Percentiles rank a stretch among this genome's conserved stretches.
These are phyloP conservation scores for Carpatolechia fugitivella DNA, from an alignment of 2,888 invertebrate genomes.

Conservation along the genomic window DNA sequence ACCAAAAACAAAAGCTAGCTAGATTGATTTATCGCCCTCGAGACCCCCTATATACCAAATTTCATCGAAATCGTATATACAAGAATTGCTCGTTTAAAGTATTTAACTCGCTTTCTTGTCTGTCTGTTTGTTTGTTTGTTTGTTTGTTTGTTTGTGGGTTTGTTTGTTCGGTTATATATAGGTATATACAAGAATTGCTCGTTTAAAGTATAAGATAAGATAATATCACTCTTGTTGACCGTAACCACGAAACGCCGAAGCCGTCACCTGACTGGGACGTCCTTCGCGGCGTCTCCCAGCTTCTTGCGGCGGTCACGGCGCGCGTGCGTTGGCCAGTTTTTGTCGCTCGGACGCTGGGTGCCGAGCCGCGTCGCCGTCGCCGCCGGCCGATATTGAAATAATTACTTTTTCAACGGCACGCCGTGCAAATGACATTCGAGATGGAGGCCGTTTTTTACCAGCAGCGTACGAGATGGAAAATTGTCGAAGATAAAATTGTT, in stretches of 20 bases:
- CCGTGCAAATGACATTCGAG: slow-evolving; percentile 78
- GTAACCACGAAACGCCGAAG: neutral
- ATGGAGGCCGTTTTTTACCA: slow-evolving; percentile 76
- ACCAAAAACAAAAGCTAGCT: too few relatives aligned
- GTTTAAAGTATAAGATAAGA: too few relatives aligned
- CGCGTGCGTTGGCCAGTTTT: slow-evolving; percentile 62
- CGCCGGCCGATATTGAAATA: slow-evolving; percentile 74
- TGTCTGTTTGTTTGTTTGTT: too few relatives aligned
- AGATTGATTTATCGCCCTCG: too few relatives aligned
- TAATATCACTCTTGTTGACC: too few relatives aligned
- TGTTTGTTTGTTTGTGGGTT: too few relatives aligned
- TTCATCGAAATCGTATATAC: too few relatives aligned
- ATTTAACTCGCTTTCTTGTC: too few relatives aligned
- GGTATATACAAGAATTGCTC: too few relatives aligned
- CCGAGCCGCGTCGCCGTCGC: slow-evolving; percentile 54
- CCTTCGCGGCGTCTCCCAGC: slow-evolving; percentile 60
- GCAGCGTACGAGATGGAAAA: slow-evolving; percentile 64
- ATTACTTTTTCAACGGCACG: slow-evolving; percentile 78
- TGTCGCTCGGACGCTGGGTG: slow-evolving; percentile 57
- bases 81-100: too few relatives aligned
- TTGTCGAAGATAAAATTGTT: slow-evolving; percentile 67
- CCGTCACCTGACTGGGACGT: slow-evolving; percentile 26
- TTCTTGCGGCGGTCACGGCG: slow-evolving; percentile 64
- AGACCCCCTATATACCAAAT: too few relatives aligned
- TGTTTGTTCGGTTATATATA: too few relatives aligned